phyloP scores from a whole-genome alignment of 2,888 invertebrate genomes.

The Idaea biselata region DNA sequence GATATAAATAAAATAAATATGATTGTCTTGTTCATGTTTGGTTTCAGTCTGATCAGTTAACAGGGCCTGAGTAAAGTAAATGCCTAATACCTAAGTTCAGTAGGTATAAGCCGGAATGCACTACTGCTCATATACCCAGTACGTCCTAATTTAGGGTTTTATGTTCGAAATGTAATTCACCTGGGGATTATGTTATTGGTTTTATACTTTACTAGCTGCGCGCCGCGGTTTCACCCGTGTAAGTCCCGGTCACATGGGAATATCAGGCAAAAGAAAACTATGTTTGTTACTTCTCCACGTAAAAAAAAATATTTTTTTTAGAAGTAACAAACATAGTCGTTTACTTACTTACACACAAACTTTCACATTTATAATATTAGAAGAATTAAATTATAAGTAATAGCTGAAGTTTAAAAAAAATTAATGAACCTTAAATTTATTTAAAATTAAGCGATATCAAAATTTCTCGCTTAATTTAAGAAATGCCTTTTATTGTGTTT shows the following conservation, averaged over 20 bases:
- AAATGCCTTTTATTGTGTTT: too few species aligned
- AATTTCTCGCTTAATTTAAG: too few species aligned
- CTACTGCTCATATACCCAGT: conserved; percentile 50
- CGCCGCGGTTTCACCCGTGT: neutral
- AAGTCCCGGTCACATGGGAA: neutral
- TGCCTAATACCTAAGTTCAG: neutral
- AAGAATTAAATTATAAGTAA: too few species aligned
- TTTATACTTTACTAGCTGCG: conserved; percentile 21
- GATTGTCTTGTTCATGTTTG: neutral
- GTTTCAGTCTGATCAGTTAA: neutral
- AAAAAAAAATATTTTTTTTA: too few species aligned
- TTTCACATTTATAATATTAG: too few species aligned
- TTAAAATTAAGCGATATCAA: too few species aligned
- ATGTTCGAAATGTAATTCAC: conserved; percentile 15
- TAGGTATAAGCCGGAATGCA: conserved; percentile 16
- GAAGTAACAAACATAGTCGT: too few species aligned
- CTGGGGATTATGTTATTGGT: conserved; percentile 14
- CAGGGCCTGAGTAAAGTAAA: neutral
- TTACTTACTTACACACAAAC: too few species aligned
- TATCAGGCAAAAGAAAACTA: too few species aligned
- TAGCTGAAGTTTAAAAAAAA: too few species aligned
- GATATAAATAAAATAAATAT: neutral
- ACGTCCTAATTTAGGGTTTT: conserved; percentile 48
- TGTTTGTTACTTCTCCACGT: too few species aligned
- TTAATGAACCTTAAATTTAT: too few species aligned